Evolutionary conservation across 2,797 vertebrate species (phyloP), one percentile per base, ranked within the genome.

Genomic region (Coregonus sp.): DNA sequence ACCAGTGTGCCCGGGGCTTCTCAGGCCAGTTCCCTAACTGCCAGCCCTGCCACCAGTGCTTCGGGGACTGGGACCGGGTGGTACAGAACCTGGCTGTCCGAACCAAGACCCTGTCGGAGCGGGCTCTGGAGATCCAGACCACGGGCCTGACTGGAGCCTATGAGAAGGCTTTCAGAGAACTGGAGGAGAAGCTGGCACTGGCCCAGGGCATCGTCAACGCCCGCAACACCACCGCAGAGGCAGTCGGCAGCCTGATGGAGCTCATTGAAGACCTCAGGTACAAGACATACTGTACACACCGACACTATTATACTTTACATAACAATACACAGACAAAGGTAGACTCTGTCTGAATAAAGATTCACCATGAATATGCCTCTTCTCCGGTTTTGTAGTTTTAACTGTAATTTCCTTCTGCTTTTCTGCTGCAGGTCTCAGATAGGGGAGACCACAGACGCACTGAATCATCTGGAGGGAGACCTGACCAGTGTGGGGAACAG

Each of bases 51-150:
- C 98, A 99, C 71, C 93, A 96, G 73, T 99, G 98, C 86, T 99
- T 99, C 0, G 98, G 98, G 11, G 98, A 99, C 91, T 99, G 98
- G 98, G 97, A 99, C 88, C 97, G 97, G 1, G 94, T 98, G 40
- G 97, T 99, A 31, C 98, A 99, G 94, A 97, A 98, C 81, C 86
- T 99, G 86, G 95, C 94, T 0, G 86, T 94, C 9, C 96, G 94
- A 1, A 95, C 95, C 25, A 95, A 91, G 81, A 82, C 80, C 0
- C 93, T 99, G 56, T 94, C 93, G 0, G 93, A 95, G 72, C 92
- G 92, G 1, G 94, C 91, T 4, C 93, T 91, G 75, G 95, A 97
- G 79, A 94, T 99, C 78, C 97, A 96, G 86, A 95, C 95, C 82
- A 96, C 94, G 0, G 98, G 98, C n/a, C 92, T 96, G 0, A 94